These are phyloP conservation scores for Sebastes iracundus DNA, from an alignment of 2,797 vertebrate genomes.

Conservation along the genomic window DNA sequence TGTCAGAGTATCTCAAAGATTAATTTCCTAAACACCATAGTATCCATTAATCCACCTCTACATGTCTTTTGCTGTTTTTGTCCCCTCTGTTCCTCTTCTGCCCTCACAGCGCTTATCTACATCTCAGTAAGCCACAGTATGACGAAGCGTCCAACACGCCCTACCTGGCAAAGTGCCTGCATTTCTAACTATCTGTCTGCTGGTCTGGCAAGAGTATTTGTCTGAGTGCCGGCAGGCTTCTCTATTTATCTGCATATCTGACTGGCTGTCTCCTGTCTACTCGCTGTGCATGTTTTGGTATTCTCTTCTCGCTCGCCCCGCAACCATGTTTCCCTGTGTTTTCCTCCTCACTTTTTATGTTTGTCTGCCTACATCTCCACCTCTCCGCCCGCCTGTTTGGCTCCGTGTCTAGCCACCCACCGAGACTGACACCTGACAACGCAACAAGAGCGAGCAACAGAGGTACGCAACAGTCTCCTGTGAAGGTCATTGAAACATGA, in stretches of 20 bases:
- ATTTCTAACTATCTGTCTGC: conserved; percentile 55
- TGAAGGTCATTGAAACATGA: conserved; percentile 69
- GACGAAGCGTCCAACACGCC: conserved; percentile 30
- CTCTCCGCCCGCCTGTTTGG: conserved; percentile 43
- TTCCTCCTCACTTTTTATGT: conserved; percentile 35
- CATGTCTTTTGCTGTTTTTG: conserved; percentile 11
- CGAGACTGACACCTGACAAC: conserved; percentile 67
- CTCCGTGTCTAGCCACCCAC: conserved; percentile 51
- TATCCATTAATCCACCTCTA: background rate
- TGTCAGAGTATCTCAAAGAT: conserved; percentile 30
- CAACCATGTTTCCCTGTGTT: conserved; percentile 48
- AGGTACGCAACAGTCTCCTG: conserved; percentile 37
- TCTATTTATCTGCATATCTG: conserved; percentile 69
- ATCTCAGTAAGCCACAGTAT: conserved; percentile 32
- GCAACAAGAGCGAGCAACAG: conserved; percentile 38
- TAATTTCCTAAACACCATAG: background rate
- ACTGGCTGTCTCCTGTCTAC: conserved; percentile 61
- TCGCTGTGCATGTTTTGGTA: conserved; percentile 46
- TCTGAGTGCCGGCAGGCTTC: conserved; percentile 57
- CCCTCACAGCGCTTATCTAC: conserved; percentile 36
- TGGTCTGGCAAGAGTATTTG: conserved; percentile 45
- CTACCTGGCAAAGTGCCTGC: conserved; percentile 54
- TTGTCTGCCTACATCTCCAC: conserved; percentile 44
- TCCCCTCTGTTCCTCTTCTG: conserved; percentile 7
- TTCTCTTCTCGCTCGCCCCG: conserved; percentile 50